Percentiles rank a stretch among this genome's conserved stretches.
Conservation (phyloP, 2,888 invertebrate genomes). For the Galeruca laticollis region DNA sequence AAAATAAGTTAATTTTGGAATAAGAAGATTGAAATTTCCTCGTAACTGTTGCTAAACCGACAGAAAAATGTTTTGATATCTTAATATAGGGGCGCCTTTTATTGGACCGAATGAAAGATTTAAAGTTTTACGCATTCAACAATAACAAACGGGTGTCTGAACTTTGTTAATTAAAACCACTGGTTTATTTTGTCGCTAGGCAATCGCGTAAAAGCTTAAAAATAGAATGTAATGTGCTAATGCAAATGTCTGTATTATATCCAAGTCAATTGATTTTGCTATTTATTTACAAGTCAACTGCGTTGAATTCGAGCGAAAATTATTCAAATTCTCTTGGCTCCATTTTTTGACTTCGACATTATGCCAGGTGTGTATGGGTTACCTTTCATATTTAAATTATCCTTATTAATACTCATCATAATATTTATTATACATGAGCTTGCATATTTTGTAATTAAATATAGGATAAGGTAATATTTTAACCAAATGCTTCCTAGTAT, state of each 20-base stretch:
- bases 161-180: constrained; percentile 5
- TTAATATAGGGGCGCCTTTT: not conserved
- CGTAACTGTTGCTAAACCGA: too few species aligned
- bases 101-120: constrained; percentile 42
- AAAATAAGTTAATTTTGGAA: not conserved
- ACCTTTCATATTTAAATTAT: not conserved
- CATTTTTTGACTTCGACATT: not conserved
- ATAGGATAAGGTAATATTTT: too few species aligned
- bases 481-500: too few species aligned
- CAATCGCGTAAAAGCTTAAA: not conserved
- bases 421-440: too few species aligned
- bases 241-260: not conserved
- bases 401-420: not conserved
- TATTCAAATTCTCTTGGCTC: constrained; percentile 3
- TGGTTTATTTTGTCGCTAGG: not conserved
- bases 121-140: not conserved
- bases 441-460: too few species aligned
- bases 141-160: not conserved
- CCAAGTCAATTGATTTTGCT: not conserved
- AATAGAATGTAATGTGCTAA: not conserved
- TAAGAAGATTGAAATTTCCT: too few species aligned
- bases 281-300: not conserved
- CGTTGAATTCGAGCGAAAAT: not conserved
- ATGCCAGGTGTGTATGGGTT: constrained; percentile 5
- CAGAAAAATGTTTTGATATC: too few species aligned